These are phyloP conservation scores for Stylophora pistillata DNA, from an alignment of 64 coral and sea anemone species.

Conservation along the genomic window DNA sequence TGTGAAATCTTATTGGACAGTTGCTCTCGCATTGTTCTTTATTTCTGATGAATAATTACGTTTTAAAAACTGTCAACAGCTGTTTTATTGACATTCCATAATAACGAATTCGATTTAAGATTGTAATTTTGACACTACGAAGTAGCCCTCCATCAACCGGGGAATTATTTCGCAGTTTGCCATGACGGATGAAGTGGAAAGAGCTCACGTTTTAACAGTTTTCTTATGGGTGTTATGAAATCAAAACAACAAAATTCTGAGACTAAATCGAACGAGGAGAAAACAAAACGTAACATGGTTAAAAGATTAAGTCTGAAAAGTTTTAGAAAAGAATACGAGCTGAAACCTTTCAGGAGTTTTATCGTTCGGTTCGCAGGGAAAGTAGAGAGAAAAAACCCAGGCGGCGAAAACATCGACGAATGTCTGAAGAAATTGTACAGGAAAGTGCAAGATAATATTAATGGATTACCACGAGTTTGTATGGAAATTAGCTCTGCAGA, in stretches of 20 bases:
- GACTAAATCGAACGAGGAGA: not conserved
- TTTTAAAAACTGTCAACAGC: slow-evolving; percentile 29
- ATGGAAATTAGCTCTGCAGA: slow-evolving; percentile 66
- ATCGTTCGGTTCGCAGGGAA: slow-evolving; percentile 82
- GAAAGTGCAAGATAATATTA: slow-evolving; percentile 42
- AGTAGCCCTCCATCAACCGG: not conserved
- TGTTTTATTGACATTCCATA: slow-evolving; percentile 40
- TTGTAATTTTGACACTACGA: not conserved
- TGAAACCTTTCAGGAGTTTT: slow-evolving; percentile 70
- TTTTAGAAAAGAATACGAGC: slow-evolving; percentile 64
- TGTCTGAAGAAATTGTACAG: slow-evolving; percentile 73
- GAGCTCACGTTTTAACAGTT: not conserved
- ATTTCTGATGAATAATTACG: not conserved
- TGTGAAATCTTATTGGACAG: not conserved
- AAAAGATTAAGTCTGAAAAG: slow-evolving; percentile 47
- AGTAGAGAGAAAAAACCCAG: slow-evolving; percentile 61
- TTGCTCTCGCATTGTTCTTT: not conserved
- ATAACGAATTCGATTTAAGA: slow-evolving; percentile 22
- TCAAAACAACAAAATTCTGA: not conserved
- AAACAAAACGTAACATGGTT: slow-evolving; percentile 9
- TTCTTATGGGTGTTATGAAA: slow-evolving; percentile 24
- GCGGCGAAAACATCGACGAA: slow-evolving; percentile 75
- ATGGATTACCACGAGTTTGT: slow-evolving; percentile 56
- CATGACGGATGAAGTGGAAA: not conserved
- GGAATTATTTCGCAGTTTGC: not conserved